Evolutionary conservation across 2,113 vertebrate genomes (phyloP), one percentile per base, ranked within the genome.

Genomic region (Bubo blakistoni): DNA sequence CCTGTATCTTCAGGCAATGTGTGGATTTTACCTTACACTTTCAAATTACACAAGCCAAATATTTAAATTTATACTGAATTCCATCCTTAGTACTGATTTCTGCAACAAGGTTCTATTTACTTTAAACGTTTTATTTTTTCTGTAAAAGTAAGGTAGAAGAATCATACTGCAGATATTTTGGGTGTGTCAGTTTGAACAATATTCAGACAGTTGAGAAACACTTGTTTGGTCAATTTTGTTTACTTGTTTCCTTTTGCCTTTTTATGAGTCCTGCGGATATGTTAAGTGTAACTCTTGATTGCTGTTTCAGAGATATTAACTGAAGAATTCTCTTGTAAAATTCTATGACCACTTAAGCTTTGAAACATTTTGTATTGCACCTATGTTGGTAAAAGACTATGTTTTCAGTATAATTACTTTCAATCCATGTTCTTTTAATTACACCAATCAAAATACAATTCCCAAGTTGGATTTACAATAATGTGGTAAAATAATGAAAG

Each of bases 81-180:
- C 32, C 7, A 22, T 38, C 20, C 6, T 29, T 9, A 46, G 13
- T 51, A 49, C 20, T 71, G 27, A 16, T 85, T 85, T 80, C 49
- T 85, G 26, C 24, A 90, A 36, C 3, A 67, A 70, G 16, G 4
- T 67, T 84, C 10, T 78, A 11, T 49, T 66, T 61, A 25, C 1
- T 46, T 74, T 22, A 25, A n/a, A 46, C 2, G 5, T 13, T 30
- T 13, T 2, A 16, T 58, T 55, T 30, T 13, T 7, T 2, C 7
- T 62, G 6, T 67, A 29, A 63, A 82, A 82, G 29, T 27, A 3
- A 58, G 21, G 16, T n/a, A 7, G 5, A 67, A 72, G 30, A 61
- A 38, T 66, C 0, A 0, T 57, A 49, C 25, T 49, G 11, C 10
- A 42, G 7, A n/a, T 44, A 6, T 55, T 81, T 15, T 46, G 7